Percentiles rank a stretch among this genome's conserved stretches.
These are phyloP conservation scores for Pseudomyrmex pallidus DNA, from an alignment of 1,140 invertebrate genomes.

Conservation along the genomic window DNA sequence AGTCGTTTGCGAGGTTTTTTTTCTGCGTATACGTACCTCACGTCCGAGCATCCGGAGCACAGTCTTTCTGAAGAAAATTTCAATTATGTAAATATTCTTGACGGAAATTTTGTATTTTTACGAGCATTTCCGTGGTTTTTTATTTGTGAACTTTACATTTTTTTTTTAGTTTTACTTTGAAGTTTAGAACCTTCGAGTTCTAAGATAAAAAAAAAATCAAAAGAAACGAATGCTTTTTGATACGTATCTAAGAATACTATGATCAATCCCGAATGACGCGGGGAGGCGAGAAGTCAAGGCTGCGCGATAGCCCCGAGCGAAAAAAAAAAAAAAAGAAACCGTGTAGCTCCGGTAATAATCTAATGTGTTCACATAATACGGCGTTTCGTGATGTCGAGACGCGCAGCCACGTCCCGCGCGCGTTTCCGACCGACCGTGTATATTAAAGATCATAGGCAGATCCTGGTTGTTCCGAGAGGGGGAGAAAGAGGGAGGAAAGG, in stretches of 20 bases:
- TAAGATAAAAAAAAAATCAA: neutral
- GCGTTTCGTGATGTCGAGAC: constrained; percentile 39
- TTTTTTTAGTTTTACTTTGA: too few relatives aligned
- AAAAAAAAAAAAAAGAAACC: neutral
- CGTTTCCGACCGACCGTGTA: constrained; percentile 17
- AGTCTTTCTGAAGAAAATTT: neutral
- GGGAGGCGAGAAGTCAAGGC: neutral
- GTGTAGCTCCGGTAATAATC: constrained; percentile 13
- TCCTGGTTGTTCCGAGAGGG: constrained; percentile 50
- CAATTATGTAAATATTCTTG: constrained; percentile 12
- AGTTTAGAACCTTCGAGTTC: neutral
- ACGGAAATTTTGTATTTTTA: too few relatives aligned
- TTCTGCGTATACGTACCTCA: neutral
- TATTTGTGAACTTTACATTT: too few relatives aligned
- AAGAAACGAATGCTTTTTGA: neutral
- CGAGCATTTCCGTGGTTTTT: too few relatives aligned
- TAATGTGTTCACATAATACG: constrained; percentile 31
- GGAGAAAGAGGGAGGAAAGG: constrained; percentile 1
- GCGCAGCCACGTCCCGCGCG: constrained; percentile 38
- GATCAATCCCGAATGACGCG: too few relatives aligned
- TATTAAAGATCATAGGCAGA: constrained; percentile 53
- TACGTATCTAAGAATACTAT: too few relatives aligned
- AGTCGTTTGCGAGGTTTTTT: constrained; percentile 23
- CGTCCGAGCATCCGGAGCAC: neutral
- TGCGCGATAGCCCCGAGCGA: neutral